Percentiles rank a stretch among this genome's conserved stretches.
Conservation (phyloP, 2,797 vertebrate genomes). For the Gymnoscopelus microlampas region DNA sequence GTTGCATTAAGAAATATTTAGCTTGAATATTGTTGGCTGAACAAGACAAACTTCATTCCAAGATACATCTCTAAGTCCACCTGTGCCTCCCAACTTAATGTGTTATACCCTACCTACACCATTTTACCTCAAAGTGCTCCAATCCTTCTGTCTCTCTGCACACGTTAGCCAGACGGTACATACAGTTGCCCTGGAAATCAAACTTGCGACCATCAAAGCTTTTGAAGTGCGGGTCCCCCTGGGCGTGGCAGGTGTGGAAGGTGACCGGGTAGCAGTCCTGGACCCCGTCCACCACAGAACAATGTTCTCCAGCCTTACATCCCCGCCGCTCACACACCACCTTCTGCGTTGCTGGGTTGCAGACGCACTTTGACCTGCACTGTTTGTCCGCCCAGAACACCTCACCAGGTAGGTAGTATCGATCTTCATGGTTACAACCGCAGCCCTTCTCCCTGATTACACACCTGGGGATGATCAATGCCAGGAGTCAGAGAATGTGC, state of each 20-base stretch:
- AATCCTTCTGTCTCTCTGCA: background rate
- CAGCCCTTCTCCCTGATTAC: slow-evolving; percentile 53
- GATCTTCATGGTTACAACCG: slow-evolving; percentile 65
- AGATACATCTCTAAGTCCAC: background rate
- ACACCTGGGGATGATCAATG: slow-evolving; percentile 29
- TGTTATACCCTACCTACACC: no score
- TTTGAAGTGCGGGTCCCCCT: slow-evolving; percentile 66
- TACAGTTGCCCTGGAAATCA: slow-evolving; percentile 62
- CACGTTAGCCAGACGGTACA: background rate
- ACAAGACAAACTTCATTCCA: background rate
- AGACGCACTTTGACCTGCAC: slow-evolving; percentile 59
- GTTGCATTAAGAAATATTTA: no score
- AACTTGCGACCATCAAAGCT: slow-evolving; percentile 66
- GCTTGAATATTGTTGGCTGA: no score
- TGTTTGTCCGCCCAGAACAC: slow-evolving; percentile 26
- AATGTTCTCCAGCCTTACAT: slow-evolving; percentile 57
- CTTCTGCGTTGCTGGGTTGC: slow-evolving; percentile 32
- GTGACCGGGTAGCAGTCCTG: slow-evolving; percentile 62
- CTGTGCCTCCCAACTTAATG: no score
- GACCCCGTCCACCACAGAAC: slow-evolving; percentile 45
- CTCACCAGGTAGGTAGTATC: slow-evolving; percentile 61
- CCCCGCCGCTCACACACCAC: slow-evolving; percentile 38
- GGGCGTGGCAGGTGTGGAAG: slow-evolving; percentile 62
- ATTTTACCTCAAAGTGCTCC: slow-evolving; percentile 11
- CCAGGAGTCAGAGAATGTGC: no score